phyloP scores from a whole-genome alignment of 2,113 vertebrate species.

The Laticauda laticaudata region DNA sequence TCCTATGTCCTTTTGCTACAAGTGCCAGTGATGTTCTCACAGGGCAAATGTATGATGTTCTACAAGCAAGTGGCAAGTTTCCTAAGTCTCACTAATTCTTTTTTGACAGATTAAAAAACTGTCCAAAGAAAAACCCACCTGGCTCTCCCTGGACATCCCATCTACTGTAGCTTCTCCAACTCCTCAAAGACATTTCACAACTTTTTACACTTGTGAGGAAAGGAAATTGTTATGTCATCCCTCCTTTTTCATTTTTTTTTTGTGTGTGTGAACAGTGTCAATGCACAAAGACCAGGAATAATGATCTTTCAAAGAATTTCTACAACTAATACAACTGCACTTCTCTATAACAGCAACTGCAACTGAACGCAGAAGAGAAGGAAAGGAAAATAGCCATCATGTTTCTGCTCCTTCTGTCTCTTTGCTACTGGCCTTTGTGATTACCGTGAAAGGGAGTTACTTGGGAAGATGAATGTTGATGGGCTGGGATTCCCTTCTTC shows the following conservation, averaged over 20 bases:
- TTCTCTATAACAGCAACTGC: not conserved
- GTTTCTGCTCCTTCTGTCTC: not conserved
- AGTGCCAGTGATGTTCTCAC: not conserved
- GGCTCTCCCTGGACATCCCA: not conserved
- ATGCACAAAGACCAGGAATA: not conserved
- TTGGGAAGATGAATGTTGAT: not conserved
- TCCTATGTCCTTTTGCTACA: not conserved
- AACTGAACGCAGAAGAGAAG: not conserved
- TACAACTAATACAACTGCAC: not conserved
- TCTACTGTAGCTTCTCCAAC: not conserved
- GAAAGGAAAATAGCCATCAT: not conserved
- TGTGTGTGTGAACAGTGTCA: not conserved
- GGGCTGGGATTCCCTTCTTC: not conserved
- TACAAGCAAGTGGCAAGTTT: not conserved
- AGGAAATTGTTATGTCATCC: not conserved
- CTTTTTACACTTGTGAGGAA: not conserved
- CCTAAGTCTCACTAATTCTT: not conserved
- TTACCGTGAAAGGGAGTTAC: not conserved
- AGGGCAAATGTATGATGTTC: too few species aligned
- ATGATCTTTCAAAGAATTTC: not conserved
- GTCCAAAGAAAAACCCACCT: not conserved
- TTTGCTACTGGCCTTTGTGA: not conserved
- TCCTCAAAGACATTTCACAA: not conserved
- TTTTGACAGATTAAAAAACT: not conserved
- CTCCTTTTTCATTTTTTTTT: not conserved